These are phyloP conservation scores for Heterodera carotae DNA, from an alignment of 1,140 invertebrate genomes.

Conservation along the genomic window DNA sequence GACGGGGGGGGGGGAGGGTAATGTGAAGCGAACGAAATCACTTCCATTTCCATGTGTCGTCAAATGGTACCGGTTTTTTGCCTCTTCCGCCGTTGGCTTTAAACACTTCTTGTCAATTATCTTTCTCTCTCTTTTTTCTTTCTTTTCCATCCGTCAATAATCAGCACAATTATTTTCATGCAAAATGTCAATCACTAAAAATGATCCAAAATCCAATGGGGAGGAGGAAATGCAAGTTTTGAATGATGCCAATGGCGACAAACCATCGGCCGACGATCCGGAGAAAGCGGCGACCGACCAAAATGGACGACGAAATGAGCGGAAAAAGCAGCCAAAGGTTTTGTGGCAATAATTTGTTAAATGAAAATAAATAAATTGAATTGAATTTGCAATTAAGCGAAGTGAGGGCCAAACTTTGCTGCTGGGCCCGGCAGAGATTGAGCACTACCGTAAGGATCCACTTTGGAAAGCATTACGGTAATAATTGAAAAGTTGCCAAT, in stretches of 20 bases:
- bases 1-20: not conserved
- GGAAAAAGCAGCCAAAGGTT: not conserved
- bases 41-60: not conserved
- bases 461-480: conserved; percentile 16
- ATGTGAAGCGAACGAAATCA: not conserved
- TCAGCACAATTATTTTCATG: not conserved
- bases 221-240: conserved; percentile 1
- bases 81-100: not conserved
- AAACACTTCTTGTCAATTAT: not conserved
- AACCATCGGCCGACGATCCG: not conserved
- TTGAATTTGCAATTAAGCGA: not conserved
- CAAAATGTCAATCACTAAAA: not conserved
- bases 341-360: too few relatives aligned
- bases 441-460: conserved; percentile 5
- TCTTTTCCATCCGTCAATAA: not conserved
- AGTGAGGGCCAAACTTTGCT: not conserved
- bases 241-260: not conserved
- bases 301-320: not conserved
- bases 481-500: not conserved
- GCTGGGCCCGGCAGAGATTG: conserved; percentile 17
- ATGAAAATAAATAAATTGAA: not conserved
- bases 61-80: not conserved
- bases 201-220: not conserved
- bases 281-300: not conserved
- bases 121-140: too few relatives aligned